phyloP scores from a whole-genome alignment of 2,888 invertebrate species.

The Synanthedon tipuliformis region DNA sequence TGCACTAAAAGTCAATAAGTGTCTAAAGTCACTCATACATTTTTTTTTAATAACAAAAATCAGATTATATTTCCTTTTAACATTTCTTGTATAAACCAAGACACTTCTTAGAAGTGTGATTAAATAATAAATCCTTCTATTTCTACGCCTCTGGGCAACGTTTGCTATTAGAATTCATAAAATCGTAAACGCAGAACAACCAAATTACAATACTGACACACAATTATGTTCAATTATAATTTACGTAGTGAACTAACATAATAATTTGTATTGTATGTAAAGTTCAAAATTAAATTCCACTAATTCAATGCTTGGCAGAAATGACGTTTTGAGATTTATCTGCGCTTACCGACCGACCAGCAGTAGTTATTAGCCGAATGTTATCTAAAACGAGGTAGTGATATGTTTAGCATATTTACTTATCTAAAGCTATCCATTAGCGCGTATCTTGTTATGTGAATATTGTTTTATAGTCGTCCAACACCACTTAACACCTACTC shows the following conservation, averaged over 20 bases:
- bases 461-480: neutral
- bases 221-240: neutral
- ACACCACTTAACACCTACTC: neutral
- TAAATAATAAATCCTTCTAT: too few species aligned
- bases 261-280: neutral
- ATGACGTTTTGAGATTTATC: neutral
- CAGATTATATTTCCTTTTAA: too few species aligned
- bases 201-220: neutral
- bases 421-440: neutral
- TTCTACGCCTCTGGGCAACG: too few species aligned
- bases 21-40: too few species aligned
- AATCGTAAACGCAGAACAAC: too few species aligned
- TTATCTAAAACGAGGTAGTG: neutral
- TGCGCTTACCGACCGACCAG: neutral
- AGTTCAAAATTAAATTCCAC: neutral
- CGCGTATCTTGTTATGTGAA: neutral
- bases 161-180: too few species aligned
- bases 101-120: too few species aligned
- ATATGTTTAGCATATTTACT: neutral
- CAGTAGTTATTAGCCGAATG: neutral
- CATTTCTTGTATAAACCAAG: too few species aligned
- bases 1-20: too few species aligned
- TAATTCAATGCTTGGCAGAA: neutral
- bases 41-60: too few species aligned
- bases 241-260: neutral